Evolutionary conservation across 2,797 vertebrate genomes (phyloP).

Genomic region (Lerista edwardsae): DNA sequence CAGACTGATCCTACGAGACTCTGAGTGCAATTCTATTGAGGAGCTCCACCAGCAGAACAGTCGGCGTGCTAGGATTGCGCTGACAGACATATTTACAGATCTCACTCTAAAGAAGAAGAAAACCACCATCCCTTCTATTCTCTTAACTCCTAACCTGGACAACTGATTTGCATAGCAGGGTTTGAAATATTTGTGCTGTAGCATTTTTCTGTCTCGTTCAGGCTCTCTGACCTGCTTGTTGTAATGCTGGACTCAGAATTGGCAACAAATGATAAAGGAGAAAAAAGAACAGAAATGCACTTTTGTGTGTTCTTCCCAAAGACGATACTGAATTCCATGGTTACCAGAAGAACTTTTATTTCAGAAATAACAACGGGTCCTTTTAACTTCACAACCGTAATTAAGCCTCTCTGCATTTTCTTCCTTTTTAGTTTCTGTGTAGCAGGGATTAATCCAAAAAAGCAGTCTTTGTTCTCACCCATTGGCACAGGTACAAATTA

Average conservation of each 20-base stretch:
- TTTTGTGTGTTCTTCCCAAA: conserved; percentile 38
- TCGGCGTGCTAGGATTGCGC: too few species aligned
- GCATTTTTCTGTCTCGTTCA: conserved; percentile 27
- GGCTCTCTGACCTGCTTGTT: conserved; percentile 32
- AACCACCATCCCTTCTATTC: not conserved
- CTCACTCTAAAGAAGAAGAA: too few species aligned
- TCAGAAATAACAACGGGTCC: conserved; percentile 31
- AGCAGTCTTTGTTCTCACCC: conserved; percentile 19
- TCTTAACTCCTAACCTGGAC: not conserved
- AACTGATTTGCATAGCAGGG: not conserved
- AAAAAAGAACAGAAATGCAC: conserved; percentile 2
- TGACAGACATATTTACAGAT: not conserved
- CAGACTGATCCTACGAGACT: not conserved
- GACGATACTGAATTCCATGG: not conserved
- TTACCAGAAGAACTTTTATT: conserved; percentile 54
- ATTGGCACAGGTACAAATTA: conserved; percentile 3
- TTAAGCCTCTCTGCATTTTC: conserved; percentile 33
- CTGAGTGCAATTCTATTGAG: not conserved
- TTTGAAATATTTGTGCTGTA: conserved; percentile 40
- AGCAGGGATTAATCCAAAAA: conserved; percentile 31
- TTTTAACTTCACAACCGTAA: conserved; percentile 39
- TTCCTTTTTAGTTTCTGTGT: rapidly evolving
- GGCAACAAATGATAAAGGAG: conserved; percentile 20
- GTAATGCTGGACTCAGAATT: conserved; percentile 10
- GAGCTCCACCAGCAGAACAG: too few species aligned